Evolutionary conservation across 2,888 invertebrate species (phyloP).

Genomic region (Tanytarsus gracilentus): DNA sequence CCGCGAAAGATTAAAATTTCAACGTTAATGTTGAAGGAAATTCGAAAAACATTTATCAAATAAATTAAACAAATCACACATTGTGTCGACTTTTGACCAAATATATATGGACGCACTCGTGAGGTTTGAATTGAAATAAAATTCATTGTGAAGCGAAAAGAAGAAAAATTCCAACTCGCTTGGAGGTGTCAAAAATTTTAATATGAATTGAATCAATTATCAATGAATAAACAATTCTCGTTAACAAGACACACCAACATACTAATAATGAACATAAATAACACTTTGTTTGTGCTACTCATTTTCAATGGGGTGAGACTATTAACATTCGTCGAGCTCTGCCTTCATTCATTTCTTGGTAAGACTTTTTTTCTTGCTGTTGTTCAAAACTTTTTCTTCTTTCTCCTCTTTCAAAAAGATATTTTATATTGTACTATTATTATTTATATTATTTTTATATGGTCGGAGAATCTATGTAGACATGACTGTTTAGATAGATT

Average conservation of each 20-base stretch:
- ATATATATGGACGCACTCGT: too few relatives aligned
- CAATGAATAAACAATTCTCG: conserved; percentile 23
- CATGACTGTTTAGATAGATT: not conserved
- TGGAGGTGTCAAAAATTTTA: conserved; percentile 23
- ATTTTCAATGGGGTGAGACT: conserved; percentile 25
- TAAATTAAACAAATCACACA: too few relatives aligned
- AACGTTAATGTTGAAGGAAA: not conserved
- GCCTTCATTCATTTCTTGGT: not conserved
- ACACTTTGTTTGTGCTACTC: conserved; percentile 27
- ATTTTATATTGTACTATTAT: not conserved
- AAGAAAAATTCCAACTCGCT: not conserved
- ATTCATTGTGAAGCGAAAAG: not conserved
- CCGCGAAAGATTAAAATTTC: conserved; percentile 12
- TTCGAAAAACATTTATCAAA: too few relatives aligned
- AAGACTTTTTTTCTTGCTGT: not conserved
- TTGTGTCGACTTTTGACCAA: too few relatives aligned
- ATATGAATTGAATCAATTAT: conserved; percentile 27
- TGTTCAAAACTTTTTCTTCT: too few relatives aligned
- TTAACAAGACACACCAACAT: conserved; percentile 26
- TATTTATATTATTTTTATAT: not conserved
- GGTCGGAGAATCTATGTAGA: not conserved
- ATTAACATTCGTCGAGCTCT: conserved; percentile 13
- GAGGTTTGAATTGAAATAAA: not conserved
- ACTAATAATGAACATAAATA: conserved; percentile 24
- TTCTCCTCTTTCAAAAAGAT: too few relatives aligned